Base-by-base conservation (phyloP, 2,797 vertebrate genomes). In the Choloepus didactylus region DNA sequence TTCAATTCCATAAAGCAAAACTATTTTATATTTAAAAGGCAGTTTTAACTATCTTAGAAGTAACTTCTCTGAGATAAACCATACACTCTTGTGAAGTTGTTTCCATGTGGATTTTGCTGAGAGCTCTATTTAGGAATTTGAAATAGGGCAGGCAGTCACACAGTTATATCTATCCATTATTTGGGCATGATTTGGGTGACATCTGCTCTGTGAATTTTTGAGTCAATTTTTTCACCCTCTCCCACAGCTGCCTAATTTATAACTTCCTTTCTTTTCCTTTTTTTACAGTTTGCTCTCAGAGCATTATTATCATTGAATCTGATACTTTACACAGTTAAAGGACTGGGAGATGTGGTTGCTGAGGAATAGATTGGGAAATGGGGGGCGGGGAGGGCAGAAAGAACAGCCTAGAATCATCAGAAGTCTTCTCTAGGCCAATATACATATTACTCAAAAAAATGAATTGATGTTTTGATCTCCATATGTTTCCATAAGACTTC, bases 111-210 rank as follows among this genome's bases (percentile, higher is more conserved):
- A 11, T 54, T n/a, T 41, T 69, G 15, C 46, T 5, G 9, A 51
- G 7, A 54, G n/a, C 6, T 15, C 23, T 6, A 15, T 18, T 31
- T 23, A 69, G 25, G 64, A 31, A 9, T 0, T 9, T 1, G 29
- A 6, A 54, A n/a, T 41, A 1, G 1, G 2, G 1, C 0, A 2
- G 3, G 9, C 35, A 3, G 3, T 12, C 35, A 0, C 0, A 6
- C 8, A 1, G 12, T 5, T 8, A 2, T 2, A 21, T 21, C 27
- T 25, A 5, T 2, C 3, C 25, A 4, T 21, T 46, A 10, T 35
- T 76, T 21, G 16, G 73, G 11, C 27, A 27, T 21, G 10, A 56
- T 14, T 12, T 10, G 14, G 6, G 12, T 3, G 9, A 12, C 11
- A 23, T 38, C 12, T 25, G 54, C 60, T 54, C 67, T 9, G 44